Conservation (phyloP, 1,140 invertebrate genomes). For the Pomacea maculata region DNA sequence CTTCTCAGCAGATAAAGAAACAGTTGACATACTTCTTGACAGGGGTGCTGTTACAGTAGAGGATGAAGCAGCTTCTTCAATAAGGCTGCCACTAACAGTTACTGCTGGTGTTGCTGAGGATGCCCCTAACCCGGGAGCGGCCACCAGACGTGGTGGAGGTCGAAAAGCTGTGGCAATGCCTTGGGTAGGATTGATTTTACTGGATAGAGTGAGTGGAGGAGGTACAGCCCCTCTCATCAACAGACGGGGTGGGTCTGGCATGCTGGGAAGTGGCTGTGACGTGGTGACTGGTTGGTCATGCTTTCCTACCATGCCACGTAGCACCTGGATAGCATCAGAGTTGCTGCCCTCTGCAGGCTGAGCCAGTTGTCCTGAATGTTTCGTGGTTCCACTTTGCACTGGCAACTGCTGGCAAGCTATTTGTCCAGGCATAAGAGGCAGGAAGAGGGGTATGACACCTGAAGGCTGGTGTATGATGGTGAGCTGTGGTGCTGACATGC, state of each 20-base stretch:
- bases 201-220: not conserved
- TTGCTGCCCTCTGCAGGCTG: not conserved
- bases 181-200: not conserved
- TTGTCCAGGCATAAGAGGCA: not conserved
- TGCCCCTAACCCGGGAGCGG: slow-evolving; percentile 18
- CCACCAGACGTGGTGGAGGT: slow-evolving; percentile 16
- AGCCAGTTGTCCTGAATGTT: not conserved
- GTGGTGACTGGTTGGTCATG: not conserved
- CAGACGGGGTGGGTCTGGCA: slow-evolving; percentile 2
- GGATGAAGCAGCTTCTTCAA: not conserved
- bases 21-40: not conserved
- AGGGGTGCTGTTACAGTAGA: not conserved
- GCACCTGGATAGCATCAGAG: slow-evolving; percentile 7
- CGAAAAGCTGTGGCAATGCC: not conserved
- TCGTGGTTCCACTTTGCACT: not conserved
- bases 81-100: not conserved
- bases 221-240: not conserved
- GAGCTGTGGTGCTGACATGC: not conserved
- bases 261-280: not conserved
- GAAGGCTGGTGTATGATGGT: not conserved
- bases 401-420: not conserved
- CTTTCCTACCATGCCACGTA: not conserved
- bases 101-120: not conserved
- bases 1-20: not conserved
- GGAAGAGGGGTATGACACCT: not conserved